A percentile compares a stretch with the other conserved stretches of the same genome.
Evolutionary conservation across 2,888 invertebrate genomes (phyloP).

Genomic region (Andrena chrysosceles): DNA sequence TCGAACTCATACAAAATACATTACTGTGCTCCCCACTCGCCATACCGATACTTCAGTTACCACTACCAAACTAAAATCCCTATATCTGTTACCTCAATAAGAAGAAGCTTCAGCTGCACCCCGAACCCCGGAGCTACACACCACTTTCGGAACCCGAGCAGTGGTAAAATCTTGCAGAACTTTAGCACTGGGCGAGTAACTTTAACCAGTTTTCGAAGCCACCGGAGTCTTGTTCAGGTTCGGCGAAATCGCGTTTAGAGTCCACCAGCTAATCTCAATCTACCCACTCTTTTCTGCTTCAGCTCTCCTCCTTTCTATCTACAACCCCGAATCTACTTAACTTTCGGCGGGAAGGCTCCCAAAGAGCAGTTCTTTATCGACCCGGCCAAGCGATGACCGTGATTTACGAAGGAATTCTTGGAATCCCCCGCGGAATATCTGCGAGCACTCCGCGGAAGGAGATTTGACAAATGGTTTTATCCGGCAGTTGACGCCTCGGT

Average conservation of each 20-base stretch:
- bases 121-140: too few relatives aligned
- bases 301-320: neutral
- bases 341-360: neutral
- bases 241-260: neutral
- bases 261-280: neutral
- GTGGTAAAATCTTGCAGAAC: too few relatives aligned
- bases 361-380: neutral
- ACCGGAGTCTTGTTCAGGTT: neutral
- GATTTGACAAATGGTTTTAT: conserved; percentile 78
- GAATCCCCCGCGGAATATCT: conserved; percentile 50
- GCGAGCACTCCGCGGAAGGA: conserved; percentile 50
- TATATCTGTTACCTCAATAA: too few relatives aligned
- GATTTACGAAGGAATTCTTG: conserved; percentile 43
- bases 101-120: too few relatives aligned
- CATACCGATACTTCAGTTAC: too few relatives aligned
- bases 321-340: neutral
- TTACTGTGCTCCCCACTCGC: too few relatives aligned
- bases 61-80: too few relatives aligned
- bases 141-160: too few relatives aligned
- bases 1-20: too few relatives aligned
- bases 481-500: conserved; percentile 73
- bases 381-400: conserved; percentile 17
- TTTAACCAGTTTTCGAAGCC: too few relatives aligned
- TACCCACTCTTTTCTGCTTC: neutral
- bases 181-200: too few relatives aligned